phyloP scores from a whole-genome alignment of 2,888 invertebrate genomes.

The Caenorhabditis macrosperma region DNA sequence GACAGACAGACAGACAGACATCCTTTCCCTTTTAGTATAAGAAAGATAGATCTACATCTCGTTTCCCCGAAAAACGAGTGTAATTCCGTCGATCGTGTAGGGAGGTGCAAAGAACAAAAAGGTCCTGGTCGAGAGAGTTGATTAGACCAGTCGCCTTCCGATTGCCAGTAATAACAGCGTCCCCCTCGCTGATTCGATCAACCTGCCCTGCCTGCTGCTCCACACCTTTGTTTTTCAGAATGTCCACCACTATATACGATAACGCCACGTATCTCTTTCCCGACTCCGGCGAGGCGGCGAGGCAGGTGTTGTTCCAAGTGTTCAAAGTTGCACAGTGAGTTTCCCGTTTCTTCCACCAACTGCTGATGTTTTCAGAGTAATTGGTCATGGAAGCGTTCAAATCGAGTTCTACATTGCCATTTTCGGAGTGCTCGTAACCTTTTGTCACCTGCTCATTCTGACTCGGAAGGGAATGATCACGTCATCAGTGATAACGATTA shows the following conservation, averaged over 20 bases:
- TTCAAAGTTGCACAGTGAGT: slow-evolving; percentile 10
- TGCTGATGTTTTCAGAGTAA: slow-evolving; percentile 1
- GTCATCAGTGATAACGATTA: slow-evolving; percentile 17
- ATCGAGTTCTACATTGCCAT: slow-evolving; percentile 22
- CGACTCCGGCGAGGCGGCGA: slow-evolving; percentile 6
- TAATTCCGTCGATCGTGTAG: background rate
- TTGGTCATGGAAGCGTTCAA: slow-evolving; percentile 8
- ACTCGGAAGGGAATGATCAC: slow-evolving; percentile 13
- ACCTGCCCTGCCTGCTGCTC: background rate
- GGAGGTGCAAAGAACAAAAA: background rate
- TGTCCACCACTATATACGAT: slow-evolving; percentile 13
- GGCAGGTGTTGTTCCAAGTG: background rate
- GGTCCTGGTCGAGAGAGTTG: background rate
- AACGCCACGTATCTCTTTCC: slow-evolving; percentile 27
- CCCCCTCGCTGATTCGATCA: background rate
- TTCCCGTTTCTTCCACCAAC: background rate
- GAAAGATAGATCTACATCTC: too few species aligned
- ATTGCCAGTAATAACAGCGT: background rate
- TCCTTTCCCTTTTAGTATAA: too few species aligned
- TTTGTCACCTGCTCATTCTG: slow-evolving; percentile 5
- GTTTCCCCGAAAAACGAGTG: background rate
- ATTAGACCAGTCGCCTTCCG: background rate
- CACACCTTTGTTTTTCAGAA: background rate
- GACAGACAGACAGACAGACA: too few species aligned
- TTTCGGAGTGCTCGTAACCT: slow-evolving; percentile 16